Percentiles rank a stretch among this genome's conserved stretches.
Evolutionary conservation across 2,888 invertebrate genomes (phyloP).

Genomic region (Drosophila mettleri): DNA sequence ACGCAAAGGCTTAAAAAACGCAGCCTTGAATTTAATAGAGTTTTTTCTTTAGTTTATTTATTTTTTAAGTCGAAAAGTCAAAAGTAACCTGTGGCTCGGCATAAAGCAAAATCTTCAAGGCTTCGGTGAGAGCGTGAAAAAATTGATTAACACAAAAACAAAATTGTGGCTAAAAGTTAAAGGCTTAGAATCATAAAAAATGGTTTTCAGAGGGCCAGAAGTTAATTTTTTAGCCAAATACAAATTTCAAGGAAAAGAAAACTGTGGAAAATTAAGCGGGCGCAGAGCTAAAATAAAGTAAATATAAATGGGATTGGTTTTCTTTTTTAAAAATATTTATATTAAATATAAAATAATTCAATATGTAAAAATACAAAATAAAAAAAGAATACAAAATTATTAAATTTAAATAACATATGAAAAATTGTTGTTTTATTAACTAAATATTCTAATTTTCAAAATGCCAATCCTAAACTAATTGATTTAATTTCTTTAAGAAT

Average conservation of each 20-base stretch:
- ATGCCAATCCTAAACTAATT: no score
- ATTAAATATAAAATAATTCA: no score
- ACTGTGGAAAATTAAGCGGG: not conserved
- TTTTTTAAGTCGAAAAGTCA: conserved; percentile 70
- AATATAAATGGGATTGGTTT: no score
- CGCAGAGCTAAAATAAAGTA: no score
- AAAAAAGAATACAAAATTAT: not conserved
- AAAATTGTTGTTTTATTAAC: no score
- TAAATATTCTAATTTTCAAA: no score
- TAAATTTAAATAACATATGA: no score
- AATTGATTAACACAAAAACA: conserved; percentile 19
- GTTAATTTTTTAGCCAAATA: conserved; percentile 17
- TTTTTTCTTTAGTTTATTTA: conserved; percentile 4
- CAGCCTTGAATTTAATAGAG: conserved; percentile 54
- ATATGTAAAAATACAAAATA: no score
- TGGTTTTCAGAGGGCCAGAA: conserved; percentile 8
- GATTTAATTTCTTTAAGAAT: no score
- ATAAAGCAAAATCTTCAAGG: conserved; percentile 26
- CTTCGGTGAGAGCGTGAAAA: conserved; percentile 34
- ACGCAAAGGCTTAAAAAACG: conserved; percentile 70
- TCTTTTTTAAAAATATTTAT: no score
- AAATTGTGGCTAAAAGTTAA: conserved; percentile 52
- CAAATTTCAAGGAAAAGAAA: conserved; percentile 30
- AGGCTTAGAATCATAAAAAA: conserved; percentile 40
- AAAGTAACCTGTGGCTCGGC: conserved; percentile 27